Conservation (phyloP, 2,888 invertebrate species). For the Caenorhabditis plicata region DNA sequence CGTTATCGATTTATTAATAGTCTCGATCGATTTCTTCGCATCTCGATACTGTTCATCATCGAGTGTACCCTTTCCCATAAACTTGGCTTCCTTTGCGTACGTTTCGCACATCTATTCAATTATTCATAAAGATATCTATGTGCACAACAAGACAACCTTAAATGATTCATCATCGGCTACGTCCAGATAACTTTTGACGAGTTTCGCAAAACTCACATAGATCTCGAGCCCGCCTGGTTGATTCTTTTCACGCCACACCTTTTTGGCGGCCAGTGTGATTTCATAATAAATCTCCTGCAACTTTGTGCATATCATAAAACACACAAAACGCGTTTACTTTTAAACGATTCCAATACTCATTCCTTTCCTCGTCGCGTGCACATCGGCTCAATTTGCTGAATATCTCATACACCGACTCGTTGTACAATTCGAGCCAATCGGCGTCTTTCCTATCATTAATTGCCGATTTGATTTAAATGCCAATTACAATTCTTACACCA, state of each 20-base stretch:
- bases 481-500: constrained; percentile 41
- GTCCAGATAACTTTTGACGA: constrained; percentile 50
- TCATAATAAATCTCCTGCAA: constrained; percentile 47
- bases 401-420: constrained; percentile 43
- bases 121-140: neutral
- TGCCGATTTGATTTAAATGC: too few relatives aligned
- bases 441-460: constrained; percentile 30
- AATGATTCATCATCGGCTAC: constrained; percentile 51
- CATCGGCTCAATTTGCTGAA: constrained; percentile 47
- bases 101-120: constrained; percentile 39
- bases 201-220: constrained; percentile 40
- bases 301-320: too few relatives aligned
- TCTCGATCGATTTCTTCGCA: constrained; percentile 41
- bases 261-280: constrained; percentile 36
- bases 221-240: constrained; percentile 35
- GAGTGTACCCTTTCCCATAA: constrained; percentile 40
- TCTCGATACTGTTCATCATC: constrained; percentile 47
- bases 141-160: constrained; percentile 23
- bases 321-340: too few relatives aligned
- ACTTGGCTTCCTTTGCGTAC: constrained; percentile 49
- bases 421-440: constrained; percentile 35
- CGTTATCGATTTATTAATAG: constrained; percentile 40
- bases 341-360: constrained; percentile 40
- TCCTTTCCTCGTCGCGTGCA: constrained; percentile 44
- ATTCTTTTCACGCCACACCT: constrained; percentile 48